A percentile compares a stretch with the other conserved stretches of the same genome.
phyloP scores from a whole-genome alignment of 2,888 invertebrate species.

The Tetramorium bicarinatum region DNA sequence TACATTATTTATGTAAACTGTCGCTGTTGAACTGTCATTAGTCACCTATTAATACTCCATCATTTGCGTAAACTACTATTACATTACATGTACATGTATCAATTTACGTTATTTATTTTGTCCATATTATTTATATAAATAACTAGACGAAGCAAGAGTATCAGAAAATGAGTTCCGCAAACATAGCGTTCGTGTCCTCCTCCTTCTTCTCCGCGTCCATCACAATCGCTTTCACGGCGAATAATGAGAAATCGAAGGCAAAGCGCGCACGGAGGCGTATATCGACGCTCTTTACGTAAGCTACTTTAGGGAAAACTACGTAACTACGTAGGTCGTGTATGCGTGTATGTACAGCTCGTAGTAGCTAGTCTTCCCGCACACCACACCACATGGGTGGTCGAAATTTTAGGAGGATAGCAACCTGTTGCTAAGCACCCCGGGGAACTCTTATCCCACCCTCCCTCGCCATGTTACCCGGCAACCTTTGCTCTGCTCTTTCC shows the following conservation, averaged over 20 bases:
- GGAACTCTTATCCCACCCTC: conserved; percentile 78
- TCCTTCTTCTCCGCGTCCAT: neutral
- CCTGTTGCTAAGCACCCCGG: conserved; percentile 85
- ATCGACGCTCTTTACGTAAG: conserved; percentile 36
- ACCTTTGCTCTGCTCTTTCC: conserved; percentile 49
- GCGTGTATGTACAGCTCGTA: neutral
- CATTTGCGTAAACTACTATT: neutral
- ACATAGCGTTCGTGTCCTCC: neutral
- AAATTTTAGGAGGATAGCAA: conserved; percentile 83
- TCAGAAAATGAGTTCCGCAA: neutral
- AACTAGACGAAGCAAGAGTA: neutral
- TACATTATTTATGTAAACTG: neutral
- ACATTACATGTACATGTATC: neutral
- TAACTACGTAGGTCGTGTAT: neutral
- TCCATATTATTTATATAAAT: neutral
- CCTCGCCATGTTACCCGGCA: conserved; percentile 73
- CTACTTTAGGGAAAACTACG: conserved; percentile 36
- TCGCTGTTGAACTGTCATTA: neutral
- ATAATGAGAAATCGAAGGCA: conserved; percentile 58
- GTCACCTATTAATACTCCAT: neutral
- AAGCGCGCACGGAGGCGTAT: neutral
- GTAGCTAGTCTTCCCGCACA: neutral
- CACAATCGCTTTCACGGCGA: neutral
- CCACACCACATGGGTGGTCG: conserved; percentile 62
- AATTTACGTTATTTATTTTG: neutral